Conservation (phyloP, 2,888 invertebrate species). For the Meteorus colon region DNA sequence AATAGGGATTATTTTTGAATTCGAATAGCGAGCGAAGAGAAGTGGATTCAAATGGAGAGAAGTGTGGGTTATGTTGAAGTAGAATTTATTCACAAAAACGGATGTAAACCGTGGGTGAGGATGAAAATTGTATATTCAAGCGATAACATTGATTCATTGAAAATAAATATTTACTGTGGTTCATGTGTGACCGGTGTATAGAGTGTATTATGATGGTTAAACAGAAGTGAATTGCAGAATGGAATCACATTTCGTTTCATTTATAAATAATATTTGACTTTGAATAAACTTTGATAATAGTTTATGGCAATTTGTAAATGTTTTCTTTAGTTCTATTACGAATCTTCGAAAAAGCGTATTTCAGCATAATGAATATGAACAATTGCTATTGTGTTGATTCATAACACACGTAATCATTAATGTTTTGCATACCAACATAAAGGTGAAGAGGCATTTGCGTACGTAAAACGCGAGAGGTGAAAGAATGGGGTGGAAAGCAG, state of each 20-base stretch:
- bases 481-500: neutral
- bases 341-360: neutral
- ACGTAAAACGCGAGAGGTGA: neutral
- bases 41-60: conserved; percentile 4
- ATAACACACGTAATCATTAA: neutral
- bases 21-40: conserved; percentile 3
- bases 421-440: neutral
- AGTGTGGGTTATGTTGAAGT: neutral
- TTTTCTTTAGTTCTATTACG: neutral
- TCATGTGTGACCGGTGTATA: neutral
- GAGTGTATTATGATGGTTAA: neutral
- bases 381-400: neutral
- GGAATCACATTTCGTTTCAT: neutral
- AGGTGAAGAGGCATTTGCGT: neutral
- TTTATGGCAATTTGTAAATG: neutral
- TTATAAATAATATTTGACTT: neutral
- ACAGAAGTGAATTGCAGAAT: neutral
- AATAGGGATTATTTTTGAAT: neutral
- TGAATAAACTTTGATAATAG: neutral
- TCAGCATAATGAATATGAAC: neutral
- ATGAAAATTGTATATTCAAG: conserved; percentile 3
- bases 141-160: conserved; percentile 23
- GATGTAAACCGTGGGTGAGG: conserved; percentile 7
- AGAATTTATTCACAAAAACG: conserved; percentile 15
- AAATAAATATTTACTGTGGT: conserved; percentile 16